Percentiles rank a stretch among this genome's conserved stretches.
phyloP scores from a whole-genome alignment of 2,113 vertebrate species.

The Oostethus manadensis region DNA sequence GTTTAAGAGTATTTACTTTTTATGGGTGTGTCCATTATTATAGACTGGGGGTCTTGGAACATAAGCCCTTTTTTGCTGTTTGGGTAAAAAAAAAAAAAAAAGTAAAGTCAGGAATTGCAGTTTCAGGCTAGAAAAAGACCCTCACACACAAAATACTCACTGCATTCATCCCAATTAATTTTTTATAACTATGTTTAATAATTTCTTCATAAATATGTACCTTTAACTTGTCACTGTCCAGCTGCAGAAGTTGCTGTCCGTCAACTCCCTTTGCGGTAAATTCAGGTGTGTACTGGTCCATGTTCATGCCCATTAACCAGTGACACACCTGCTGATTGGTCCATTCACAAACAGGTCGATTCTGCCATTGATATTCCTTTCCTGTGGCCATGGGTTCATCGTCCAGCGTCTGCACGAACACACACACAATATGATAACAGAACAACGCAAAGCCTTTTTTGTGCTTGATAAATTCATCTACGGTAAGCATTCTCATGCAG shows the following conservation, averaged over 20 bases:
- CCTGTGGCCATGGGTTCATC: slow-evolving; percentile 74
- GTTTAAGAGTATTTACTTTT: no score
- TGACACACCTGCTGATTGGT: slow-evolving; percentile 85
- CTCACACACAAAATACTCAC: neutral
- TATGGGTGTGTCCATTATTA: no score
- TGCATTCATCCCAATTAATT: neutral
- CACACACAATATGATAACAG: slow-evolving; percentile 23
- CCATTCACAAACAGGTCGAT: slow-evolving; percentile 81
- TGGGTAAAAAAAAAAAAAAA: neutral
- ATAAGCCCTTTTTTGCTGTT: no score
- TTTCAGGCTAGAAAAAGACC: slow-evolving; percentile 4
- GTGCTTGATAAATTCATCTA: neutral
- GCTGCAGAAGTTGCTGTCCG: slow-evolving; percentile 78
- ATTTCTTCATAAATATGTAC: slow-evolving; percentile 49
- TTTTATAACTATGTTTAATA: no score
- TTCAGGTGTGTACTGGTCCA: slow-evolving; percentile 84
- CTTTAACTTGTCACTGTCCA: slow-evolving; percentile 85
- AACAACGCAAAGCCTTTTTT: neutral
- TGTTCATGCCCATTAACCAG: slow-evolving; percentile 84
- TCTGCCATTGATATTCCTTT: slow-evolving; percentile 87
- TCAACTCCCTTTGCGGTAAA: slow-evolving; percentile 79
- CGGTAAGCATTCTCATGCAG: neutral
- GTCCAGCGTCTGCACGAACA: slow-evolving; percentile 74
- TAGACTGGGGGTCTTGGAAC: no score
- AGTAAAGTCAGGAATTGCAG: slow-evolving; percentile 31